Base-by-base conservation (phyloP, 2,888 invertebrate genomes). In the Gandaritis pyraliata region DNA sequence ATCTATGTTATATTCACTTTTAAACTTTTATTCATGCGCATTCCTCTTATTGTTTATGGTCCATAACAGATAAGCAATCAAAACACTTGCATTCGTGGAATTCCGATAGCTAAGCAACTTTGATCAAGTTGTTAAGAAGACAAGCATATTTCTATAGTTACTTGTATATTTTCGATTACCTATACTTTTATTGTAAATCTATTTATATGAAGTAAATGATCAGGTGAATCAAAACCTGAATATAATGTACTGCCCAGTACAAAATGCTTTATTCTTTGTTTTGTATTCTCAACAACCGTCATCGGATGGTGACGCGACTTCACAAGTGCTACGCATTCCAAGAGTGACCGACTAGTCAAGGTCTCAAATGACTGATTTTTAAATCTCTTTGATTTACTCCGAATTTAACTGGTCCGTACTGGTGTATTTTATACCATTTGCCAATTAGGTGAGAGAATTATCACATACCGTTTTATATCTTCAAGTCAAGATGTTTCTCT, bases 11-110 rank as follows among this genome's bases (percentile, higher is more conserved):
- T 33, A 8, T 33, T 1, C 33, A 33, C 33, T 33, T 33, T 33
- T 7, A 11, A 13, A 41, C 15, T 7, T 7, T 41, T 41, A 41
- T 13, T 8, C 41, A 15, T 6, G n/a, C n/a, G n/a, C n/a, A n/a
- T 41, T 41, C 15, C 41, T 13, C 41, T 15, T 13, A 41, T 41
- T 7, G 41, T 41, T 41, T 41, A 41, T 41, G 41, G 15, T 41
- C 15, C 41, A 41, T 41, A 41, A 41, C 15, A 41, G 41, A 41
- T 41, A 41, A 38, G 41, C 41, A 7, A 41, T 41, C 41, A 8
- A 5, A 13, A 13, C 41, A 38, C 12, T 12, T 38, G 2, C 38
- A 41, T 41, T 39, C 39, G n/a, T 43, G 1, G 2, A 43, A 16
- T 43, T 43, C 2, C 16, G 15, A 43, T 43, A 43, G 3, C 43